phyloP scores from a whole-genome alignment of 2,797 vertebrate genomes.

The Simalia tracyae region DNA sequence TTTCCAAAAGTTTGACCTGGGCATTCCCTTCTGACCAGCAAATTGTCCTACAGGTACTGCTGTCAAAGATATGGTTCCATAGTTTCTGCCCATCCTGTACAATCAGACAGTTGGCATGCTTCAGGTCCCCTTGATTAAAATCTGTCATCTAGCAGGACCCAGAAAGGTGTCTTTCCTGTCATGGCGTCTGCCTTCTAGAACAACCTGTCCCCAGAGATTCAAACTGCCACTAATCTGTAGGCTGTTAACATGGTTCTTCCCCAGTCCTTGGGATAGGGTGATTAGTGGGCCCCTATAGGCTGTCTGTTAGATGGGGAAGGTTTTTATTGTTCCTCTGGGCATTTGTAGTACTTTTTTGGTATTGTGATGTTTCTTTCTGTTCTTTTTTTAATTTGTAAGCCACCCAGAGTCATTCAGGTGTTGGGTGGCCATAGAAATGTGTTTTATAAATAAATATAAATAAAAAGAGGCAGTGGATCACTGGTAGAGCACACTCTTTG shows the following conservation, averaged over 20 bases:
- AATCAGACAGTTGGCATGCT: neutral
- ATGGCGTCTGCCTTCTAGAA: neutral
- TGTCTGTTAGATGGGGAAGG: neutral
- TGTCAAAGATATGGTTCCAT: neutral
- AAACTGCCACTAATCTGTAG: neutral
- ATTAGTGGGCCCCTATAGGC: neutral
- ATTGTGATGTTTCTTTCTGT: neutral
- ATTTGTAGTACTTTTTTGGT: neutral
- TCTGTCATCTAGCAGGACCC: neutral
- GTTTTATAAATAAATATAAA: neutral
- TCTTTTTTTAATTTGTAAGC: neutral
- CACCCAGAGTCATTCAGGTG: neutral
- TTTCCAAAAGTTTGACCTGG: neutral
- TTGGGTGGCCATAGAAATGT: neutral
- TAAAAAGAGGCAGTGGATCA: neutral
- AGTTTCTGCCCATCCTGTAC: neutral
- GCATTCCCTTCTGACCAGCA: neutral
- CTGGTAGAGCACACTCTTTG: too few relatives aligned
- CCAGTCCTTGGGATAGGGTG: neutral
- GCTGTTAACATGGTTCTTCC: neutral
- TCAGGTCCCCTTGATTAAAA: neutral
- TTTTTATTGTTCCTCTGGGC: neutral
- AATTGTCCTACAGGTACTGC: neutral
- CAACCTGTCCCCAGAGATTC: neutral
- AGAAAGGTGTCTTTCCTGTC: neutral